Percentiles rank a stretch among this genome's conserved stretches.
phyloP scores from a whole-genome alignment of 2,888 invertebrate genomes.

The Ichneumoninae sp. region DNA sequence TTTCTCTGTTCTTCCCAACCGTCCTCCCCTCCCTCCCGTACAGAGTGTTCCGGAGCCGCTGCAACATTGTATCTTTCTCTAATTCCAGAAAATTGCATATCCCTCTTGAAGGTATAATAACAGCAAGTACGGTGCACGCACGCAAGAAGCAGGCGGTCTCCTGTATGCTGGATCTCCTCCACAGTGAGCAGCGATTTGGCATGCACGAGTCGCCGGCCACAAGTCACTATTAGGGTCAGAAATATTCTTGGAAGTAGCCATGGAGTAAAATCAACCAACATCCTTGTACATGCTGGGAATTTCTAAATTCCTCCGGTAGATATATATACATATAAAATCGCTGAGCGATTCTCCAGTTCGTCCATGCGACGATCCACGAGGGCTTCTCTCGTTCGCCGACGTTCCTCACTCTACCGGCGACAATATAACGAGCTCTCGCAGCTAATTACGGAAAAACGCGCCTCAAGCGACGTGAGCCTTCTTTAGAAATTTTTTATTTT shows the following conservation, averaged over 20 bases:
- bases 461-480: conserved; percentile 9
- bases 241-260: conserved; percentile 51
- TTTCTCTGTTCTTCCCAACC: neutral
- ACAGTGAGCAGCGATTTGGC: conserved; percentile 47
- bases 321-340: neutral
- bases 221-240: conserved; percentile 36
- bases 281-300: conserved; percentile 20
- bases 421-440: conserved; percentile 45
- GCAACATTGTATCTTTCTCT: neutral
- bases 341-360: neutral
- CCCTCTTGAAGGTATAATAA: neutral
- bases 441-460: conserved; percentile 34
- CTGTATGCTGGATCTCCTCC: neutral
- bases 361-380: conserved; percentile 5
- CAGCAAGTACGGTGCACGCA: neutral
- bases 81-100: conserved; percentile 3
- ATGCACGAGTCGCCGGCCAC: conserved; percentile 50
- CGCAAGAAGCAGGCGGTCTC: conserved; percentile 1
- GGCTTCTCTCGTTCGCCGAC: conserved; percentile 23
- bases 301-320: conserved; percentile 37
- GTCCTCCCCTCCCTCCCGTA: neutral
- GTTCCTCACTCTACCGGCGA: conserved; percentile 37
- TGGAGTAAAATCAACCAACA: neutral
- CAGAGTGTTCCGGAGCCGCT: neutral
- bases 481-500: conserved; percentile 6